These are phyloP conservation scores for Porphyrio hochstetteri DNA, from an alignment of 2,113 vertebrate genomes.

Conservation along the genomic window DNA sequence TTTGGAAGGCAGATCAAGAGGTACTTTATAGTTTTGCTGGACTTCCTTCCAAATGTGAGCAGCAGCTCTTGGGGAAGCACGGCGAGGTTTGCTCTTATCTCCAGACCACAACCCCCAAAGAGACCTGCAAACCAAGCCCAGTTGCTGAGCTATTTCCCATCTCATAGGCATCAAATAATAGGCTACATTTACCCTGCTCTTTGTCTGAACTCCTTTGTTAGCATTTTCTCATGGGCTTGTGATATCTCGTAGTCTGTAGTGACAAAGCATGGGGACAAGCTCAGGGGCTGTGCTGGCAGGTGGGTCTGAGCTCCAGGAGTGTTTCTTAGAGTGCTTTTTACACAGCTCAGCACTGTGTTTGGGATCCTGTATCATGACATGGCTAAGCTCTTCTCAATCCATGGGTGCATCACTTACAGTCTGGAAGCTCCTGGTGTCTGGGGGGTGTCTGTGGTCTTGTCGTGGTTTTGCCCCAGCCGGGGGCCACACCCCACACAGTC, in stretches of 20 bases:
- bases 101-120: background rate
- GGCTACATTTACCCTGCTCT: background rate
- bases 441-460: rapidly evolving
- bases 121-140: background rate
- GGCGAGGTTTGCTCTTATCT: background rate
- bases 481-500: too few species aligned
- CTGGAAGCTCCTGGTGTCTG: background rate
- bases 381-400: background rate
- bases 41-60: background rate
- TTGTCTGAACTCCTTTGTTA: background rate
- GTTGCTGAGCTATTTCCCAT: background rate
- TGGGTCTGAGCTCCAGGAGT: background rate
- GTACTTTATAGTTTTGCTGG: background rate
- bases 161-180: background rate
- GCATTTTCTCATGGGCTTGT: background rate
- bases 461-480: too few species aligned
- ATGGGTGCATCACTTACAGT: rapidly evolving
- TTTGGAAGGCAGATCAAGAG: background rate
- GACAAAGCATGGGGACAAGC: too few species aligned
- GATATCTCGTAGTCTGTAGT: background rate
- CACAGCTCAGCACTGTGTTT: rapidly evolving
- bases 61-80: background rate
- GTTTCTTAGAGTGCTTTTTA: background rate
- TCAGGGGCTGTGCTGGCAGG: background rate
- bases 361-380: background rate